These are phyloP conservation scores for Prionchulus punctatus DNA, from an alignment of 2,888 invertebrate species.

Conservation along the genomic window DNA sequence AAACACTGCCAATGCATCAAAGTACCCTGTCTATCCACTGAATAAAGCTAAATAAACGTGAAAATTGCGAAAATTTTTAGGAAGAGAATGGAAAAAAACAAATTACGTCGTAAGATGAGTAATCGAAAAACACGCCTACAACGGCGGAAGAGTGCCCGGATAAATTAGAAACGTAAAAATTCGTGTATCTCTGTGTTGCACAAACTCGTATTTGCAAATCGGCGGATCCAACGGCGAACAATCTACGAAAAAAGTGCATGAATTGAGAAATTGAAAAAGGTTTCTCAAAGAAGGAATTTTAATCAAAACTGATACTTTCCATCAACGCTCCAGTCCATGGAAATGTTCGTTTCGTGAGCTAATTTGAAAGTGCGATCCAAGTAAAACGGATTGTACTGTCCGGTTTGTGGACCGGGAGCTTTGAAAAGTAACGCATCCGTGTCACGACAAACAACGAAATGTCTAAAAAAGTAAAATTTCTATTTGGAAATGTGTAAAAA, in stretches of 20 bases:
- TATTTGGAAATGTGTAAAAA: constrained; percentile 1
- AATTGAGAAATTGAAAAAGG: no score
- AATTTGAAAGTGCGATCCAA: constrained; percentile 66
- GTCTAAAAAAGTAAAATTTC: constrained; percentile 24
- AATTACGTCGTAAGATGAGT: constrained; percentile 57
- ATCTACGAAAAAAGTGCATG: constrained; percentile 31
- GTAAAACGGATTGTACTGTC: constrained; percentile 70
- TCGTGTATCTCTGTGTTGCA: constrained; percentile 53
- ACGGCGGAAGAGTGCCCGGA: constrained; percentile 70
- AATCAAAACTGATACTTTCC: constrained; percentile 53
- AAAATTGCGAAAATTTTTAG: no score
- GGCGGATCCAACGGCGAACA: constrained; percentile 72
- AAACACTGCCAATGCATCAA: constrained; percentile 20
- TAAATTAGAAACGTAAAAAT: constrained; percentile 57
- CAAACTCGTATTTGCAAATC: constrained; percentile 71
- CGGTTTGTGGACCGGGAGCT: constrained; percentile 59
- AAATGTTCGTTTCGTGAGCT: constrained; percentile 63
- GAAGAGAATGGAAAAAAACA: no score
- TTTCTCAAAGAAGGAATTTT: no score
- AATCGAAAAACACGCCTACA: constrained; percentile 71
- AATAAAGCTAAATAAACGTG: constrained; percentile 24
- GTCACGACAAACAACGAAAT: constrained; percentile 74
- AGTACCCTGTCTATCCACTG: constrained; percentile 21
- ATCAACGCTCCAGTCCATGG: constrained; percentile 79
- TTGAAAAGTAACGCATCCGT: constrained; percentile 59